A percentile compares a stretch with the other conserved stretches of the same genome.
phyloP scores from a whole-genome alignment of 2,113 vertebrate species.

The Siniperca knerii region DNA sequence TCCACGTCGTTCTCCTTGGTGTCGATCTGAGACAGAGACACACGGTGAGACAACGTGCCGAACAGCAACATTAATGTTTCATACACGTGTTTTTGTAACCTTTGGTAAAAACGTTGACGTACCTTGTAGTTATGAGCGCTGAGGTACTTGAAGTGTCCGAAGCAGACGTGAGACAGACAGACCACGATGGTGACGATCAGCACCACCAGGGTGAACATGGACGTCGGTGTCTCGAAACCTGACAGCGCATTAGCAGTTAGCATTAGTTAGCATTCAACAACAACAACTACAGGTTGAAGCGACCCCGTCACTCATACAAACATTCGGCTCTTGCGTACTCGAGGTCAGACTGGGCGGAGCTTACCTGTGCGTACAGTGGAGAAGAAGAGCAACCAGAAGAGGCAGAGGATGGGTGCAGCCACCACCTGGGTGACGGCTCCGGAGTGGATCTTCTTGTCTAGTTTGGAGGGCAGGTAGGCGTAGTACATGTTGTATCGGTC shows the following conservation, averaged over 20 bases:
- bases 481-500: constrained; percentile 99
- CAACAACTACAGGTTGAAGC: not conserved
- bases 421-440: constrained; percentile 98
- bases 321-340: too few relatives aligned
- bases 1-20: constrained; percentile 90
- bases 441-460: constrained; percentile 98
- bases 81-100: accelerated
- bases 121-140: constrained; percentile 99
- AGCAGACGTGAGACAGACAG: constrained; percentile 96
- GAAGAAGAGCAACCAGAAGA: constrained; percentile 98
- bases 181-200: constrained; percentile 97
- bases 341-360: not conserved
- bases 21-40: constrained; percentile 88
- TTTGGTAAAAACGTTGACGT: not conserved
- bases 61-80: not conserved
- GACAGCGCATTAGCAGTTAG: constrained; percentile 3
- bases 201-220: constrained; percentile 98
- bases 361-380: constrained; percentile 92
- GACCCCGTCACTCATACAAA: not conserved
- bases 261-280: not conserved
- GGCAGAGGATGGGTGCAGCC: constrained; percentile 96
- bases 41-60: not conserved
- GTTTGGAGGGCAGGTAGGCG: constrained; percentile 96
- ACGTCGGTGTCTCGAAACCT: constrained; percentile 93
- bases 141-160: constrained; percentile 99